Evolutionary conservation across 2,888 invertebrate genomes (phyloP).

Genomic region (Cheilosia variabilis): DNA sequence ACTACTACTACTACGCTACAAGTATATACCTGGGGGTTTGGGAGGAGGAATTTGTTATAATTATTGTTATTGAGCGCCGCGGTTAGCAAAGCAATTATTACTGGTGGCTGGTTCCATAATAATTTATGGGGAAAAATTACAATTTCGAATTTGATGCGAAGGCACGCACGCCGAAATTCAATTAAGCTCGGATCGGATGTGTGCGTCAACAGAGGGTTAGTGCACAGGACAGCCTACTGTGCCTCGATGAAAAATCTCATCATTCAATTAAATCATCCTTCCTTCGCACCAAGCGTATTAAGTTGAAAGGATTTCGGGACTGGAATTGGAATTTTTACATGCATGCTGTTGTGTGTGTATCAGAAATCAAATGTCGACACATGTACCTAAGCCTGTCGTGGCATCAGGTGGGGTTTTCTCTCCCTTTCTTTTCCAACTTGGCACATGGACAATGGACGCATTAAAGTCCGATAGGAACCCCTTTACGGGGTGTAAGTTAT

Average conservation of each 20-base stretch:
- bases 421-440: neutral
- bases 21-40: no score
- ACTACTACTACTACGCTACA: no score
- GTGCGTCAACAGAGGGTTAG: constrained; percentile 65
- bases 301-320: constrained; percentile 4
- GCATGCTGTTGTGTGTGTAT: neutral
- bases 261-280: constrained; percentile 57
- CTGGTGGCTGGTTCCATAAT: constrained; percentile 52
- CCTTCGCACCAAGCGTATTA: neutral
- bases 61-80: constrained; percentile 66
- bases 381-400: neutral
- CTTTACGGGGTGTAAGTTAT: neutral
- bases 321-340: neutral
- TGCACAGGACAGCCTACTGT: constrained; percentile 1
- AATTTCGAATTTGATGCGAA: constrained; percentile 65
- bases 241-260: constrained; percentile 41
- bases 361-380: constrained; percentile 1
- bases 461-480: neutral
- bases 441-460: constrained; percentile 14
- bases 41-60: constrained; percentile 58
- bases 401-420: neutral
- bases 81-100: constrained; percentile 65
- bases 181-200: constrained; percentile 33
- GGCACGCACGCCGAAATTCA: constrained; percentile 68
- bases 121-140: constrained; percentile 57